phyloP scores from a whole-genome alignment of 2,797 vertebrate genomes.

The Parotocinclus haroldoi region DNA sequence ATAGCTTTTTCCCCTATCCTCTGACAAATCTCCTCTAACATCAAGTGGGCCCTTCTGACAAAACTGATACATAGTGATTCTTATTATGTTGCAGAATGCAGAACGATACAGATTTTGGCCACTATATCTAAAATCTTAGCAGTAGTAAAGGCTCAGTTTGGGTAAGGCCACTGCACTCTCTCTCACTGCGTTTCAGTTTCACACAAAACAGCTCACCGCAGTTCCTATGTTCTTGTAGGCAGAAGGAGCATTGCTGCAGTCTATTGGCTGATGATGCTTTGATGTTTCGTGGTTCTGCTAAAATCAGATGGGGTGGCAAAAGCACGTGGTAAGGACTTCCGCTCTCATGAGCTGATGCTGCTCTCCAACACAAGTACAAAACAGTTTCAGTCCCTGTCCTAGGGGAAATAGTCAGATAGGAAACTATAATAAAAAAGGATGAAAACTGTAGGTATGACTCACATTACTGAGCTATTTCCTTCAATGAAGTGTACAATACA shows the following conservation, averaged over 20 bases:
- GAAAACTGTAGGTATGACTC: conserved; percentile 19
- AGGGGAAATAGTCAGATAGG: conserved; percentile 27
- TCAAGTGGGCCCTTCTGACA: neutral
- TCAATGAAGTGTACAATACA: neutral
- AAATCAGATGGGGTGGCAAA: conserved; percentile 46
- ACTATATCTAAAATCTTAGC: conserved; percentile 20
- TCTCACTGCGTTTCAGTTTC: conserved; percentile 45
- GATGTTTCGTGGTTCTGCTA: conserved; percentile 51
- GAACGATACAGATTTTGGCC: too few species aligned
- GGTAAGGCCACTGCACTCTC: conserved; percentile 17
- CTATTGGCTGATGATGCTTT: conserved; percentile 48
- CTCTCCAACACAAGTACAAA: conserved; percentile 33
- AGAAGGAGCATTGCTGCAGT: conserved; percentile 45
- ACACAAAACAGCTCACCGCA: conserved; percentile 49
- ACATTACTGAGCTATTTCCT: neutral
- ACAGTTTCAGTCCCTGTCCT: conserved; percentile 35
- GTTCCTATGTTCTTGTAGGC: conserved; percentile 46
- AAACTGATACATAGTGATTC: neutral
- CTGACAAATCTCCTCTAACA: too few species aligned
- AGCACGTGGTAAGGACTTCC: conserved; percentile 48
- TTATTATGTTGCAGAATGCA: neutral
- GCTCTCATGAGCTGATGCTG: conserved; percentile 24
- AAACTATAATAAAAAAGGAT: conserved; percentile 38
- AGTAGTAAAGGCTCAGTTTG: conserved; percentile 18
- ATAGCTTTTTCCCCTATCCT: neutral